Percentiles rank a stretch among this genome's conserved stretches.
Evolutionary conservation across 2,888 invertebrate genomes (phyloP).

Genomic region (Philereme vetulata): DNA sequence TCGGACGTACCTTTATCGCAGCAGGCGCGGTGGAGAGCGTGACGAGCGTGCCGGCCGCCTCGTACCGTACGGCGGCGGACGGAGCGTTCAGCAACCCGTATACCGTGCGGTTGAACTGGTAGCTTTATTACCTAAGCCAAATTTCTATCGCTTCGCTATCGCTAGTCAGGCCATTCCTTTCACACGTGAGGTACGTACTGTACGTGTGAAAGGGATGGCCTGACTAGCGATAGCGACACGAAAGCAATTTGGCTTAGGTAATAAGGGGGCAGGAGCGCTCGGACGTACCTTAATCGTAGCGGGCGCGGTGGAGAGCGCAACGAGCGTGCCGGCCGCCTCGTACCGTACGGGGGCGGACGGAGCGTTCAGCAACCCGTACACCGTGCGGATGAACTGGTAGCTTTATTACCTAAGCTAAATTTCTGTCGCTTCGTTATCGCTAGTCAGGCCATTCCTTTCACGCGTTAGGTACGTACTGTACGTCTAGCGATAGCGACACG

Average conservation of each 20-base stretch:
- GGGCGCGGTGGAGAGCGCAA: slow-evolving; percentile 98
- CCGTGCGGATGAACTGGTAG: slow-evolving; percentile 99
- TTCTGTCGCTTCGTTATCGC: no score
- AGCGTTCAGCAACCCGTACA: slow-evolving; percentile 98
- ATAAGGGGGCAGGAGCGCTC: slow-evolving; percentile 98
- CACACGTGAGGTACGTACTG: no score
- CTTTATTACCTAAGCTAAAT: no score
- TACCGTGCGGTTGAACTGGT: slow-evolving; percentile 83
- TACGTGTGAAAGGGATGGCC: no score
- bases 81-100: slow-evolving; percentile 98
- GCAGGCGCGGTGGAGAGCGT: slow-evolving; percentile 99
- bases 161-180: no score
- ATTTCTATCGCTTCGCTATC: no score
- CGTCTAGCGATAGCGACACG: no score
- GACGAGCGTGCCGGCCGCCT: slow-evolving; percentile 98
- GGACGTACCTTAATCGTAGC: slow-evolving; percentile 94
- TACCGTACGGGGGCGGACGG: slow-evolving; percentile 98
- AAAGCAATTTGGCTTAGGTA: no score
- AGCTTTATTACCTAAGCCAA: no score
- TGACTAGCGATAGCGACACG: no score
- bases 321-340: slow-evolving; percentile 99
- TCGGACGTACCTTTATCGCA: slow-evolving; percentile 94
- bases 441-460: no score
- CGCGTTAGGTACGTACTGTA: no score
- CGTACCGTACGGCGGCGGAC: slow-evolving; percentile 98